These are phyloP conservation scores for Scomber scombrus DNA, from an alignment of 2,113 vertebrate genomes.

Conservation along the genomic window DNA sequence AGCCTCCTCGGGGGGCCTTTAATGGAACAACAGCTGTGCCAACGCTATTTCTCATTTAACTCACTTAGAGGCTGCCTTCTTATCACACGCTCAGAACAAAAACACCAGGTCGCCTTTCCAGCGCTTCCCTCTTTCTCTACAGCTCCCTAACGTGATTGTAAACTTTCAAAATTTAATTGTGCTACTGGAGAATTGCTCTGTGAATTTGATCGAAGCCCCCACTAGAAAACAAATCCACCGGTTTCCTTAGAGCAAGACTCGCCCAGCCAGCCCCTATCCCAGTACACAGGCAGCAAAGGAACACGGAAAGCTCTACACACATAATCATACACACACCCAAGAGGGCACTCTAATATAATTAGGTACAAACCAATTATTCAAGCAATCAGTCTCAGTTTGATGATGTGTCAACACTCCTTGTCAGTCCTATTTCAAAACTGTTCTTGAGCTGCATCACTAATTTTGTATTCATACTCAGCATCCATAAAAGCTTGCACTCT, in stretches of 20 bases:
- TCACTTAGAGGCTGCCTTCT: slow-evolving; percentile 80
- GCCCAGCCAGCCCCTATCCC: slow-evolving; percentile 39
- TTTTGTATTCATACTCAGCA: slow-evolving; percentile 67
- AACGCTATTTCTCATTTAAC: slow-evolving; percentile 82
- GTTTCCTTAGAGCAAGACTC: slow-evolving; percentile 58
- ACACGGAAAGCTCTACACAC: slow-evolving; percentile 64
- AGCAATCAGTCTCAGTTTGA: slow-evolving; percentile 82
- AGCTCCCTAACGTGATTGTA: slow-evolving; percentile 80
- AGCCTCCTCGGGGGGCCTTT: slow-evolving; percentile 74
- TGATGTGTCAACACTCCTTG: slow-evolving; percentile 80
- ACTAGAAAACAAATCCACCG: slow-evolving; percentile 59
- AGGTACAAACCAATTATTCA: slow-evolving; percentile 83
- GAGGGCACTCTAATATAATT: slow-evolving; percentile 79
- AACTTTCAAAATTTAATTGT: slow-evolving; percentile 81
- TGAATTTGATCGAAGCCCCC: slow-evolving; percentile 74
- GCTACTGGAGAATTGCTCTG: slow-evolving; percentile 67
- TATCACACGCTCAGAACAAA: slow-evolving; percentile 75
- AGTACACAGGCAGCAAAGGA: slow-evolving; percentile 26
- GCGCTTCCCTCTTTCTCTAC: slow-evolving; percentile 56
- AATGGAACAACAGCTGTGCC: slow-evolving; percentile 84
- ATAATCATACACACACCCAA: slow-evolving; percentile 67
- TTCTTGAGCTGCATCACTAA: slow-evolving; percentile 72
- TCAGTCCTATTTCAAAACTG: slow-evolving; percentile 74
- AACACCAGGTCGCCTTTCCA: slow-evolving; percentile 71
- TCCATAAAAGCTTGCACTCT: slow-evolving; percentile 61